Base-by-base conservation (phyloP, 1,140 invertebrate species). In the Hirudo medicinalis region DNA sequence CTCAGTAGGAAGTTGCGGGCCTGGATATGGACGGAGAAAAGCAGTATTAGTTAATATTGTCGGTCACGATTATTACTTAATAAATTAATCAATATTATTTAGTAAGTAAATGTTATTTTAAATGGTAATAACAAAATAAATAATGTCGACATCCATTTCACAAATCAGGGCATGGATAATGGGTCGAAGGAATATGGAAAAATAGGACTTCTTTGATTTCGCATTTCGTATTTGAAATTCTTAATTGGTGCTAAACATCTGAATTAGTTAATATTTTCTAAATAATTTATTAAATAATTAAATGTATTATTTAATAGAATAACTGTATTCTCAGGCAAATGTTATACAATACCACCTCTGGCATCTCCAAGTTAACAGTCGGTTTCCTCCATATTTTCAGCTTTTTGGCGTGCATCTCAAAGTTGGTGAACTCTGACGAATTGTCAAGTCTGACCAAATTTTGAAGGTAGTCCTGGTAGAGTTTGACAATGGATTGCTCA, bases 331-430 rank as follows among this genome's bases (percentile, higher is more conserved):
- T 36, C 32, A 36, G 32, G 32, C 2, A 36, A 36, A 36, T 36
- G 6, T 36, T 36, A 36, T 36, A 3, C 32, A 36, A 36, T 2
- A 36, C 6, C n/a, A 68, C 67, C 67, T 68, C 67, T 40, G 67
- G 67, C 36, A 68, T 68, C 19, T 68, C 67, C 67, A 68, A n/a
- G 9, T 68, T 68, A 6, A 43, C n/a, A 13, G 36, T 40, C 20
- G 67, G 67, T 20, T 68, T 68, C 67, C 67, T 68, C 67, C 67
- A 68, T 3, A 68, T 40, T 19, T 29, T 22, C 67, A 68, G 2
- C 3, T 3, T 29, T 15, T n/a, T 29, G 22, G 67, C 36, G 20
- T 32, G 19, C 20, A 36, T 19, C 67, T 32, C 8, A 20, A 40
- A 25, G 36, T 29, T 43, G 2, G 25, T 43, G 20, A 22, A 22